Percentiles rank a stretch among this genome's conserved stretches.
phyloP scores from a whole-genome alignment of 30 jellyfish, hydroid and myxozoan genomes.

The Clytia hemisphaerica region DNA sequence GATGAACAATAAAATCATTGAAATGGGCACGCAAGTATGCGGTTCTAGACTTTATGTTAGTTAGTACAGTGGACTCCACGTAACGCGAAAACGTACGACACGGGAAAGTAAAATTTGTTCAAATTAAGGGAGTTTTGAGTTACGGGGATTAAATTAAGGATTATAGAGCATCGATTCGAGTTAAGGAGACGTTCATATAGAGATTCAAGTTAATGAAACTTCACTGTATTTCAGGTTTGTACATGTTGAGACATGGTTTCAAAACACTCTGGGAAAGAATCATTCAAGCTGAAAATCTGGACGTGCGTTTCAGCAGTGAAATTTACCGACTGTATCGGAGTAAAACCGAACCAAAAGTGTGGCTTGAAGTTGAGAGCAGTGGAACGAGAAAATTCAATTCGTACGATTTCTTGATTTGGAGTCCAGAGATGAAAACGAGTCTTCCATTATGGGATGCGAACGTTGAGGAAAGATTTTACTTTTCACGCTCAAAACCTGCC shows the following conservation, averaged over 20 bases:
- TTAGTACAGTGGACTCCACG: too few relatives aligned
- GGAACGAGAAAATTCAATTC: neutral
- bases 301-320: constrained; percentile 39
- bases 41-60: too few relatives aligned
- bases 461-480: constrained; percentile 33
- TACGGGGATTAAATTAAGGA: too few relatives aligned
- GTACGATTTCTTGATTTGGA: constrained; percentile 80
- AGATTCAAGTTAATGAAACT: too few relatives aligned
- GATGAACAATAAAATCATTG: too few relatives aligned
- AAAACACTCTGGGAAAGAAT: constrained; percentile 68
- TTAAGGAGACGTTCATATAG: too few relatives aligned
- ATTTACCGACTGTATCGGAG: constrained; percentile 42
- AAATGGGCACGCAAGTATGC: too few relatives aligned
- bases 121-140: too few relatives aligned
- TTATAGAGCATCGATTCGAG: too few relatives aligned
- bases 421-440: constrained; percentile 72
- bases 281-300: constrained; percentile 38
- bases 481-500: constrained; percentile 17
- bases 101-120: too few relatives aligned
- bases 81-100: too few relatives aligned
- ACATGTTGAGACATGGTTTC: constrained; percentile 66
- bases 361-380: neutral
- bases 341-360: neutral
- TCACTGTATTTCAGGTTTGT: constrained; percentile 31
- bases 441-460: constrained; percentile 28